phyloP scores from a whole-genome alignment of 2,888 invertebrate genomes.

The Acanthosepion esculentum region DNA sequence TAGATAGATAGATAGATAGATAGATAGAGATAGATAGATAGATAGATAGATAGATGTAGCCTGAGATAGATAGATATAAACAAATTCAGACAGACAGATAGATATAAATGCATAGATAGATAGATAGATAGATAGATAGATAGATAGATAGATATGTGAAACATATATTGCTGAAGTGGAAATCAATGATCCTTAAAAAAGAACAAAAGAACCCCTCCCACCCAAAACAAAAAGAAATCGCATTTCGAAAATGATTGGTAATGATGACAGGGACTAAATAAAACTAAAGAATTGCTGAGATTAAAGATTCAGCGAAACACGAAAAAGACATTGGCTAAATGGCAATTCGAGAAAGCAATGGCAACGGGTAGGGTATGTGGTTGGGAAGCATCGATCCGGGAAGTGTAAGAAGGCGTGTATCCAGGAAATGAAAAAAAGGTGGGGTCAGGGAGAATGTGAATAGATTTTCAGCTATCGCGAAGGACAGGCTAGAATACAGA shows the following conservation, averaged over 20 bases:
- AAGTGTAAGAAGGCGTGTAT: slow-evolving; percentile 33
- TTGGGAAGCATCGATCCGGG: slow-evolving; percentile 7
- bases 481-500: too few species aligned
- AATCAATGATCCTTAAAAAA: background rate
- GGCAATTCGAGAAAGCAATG: background rate
- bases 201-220: too few species aligned
- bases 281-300: background rate
- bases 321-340: background rate
- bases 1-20: too few species aligned
- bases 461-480: too few species aligned
- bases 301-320: slow-evolving; percentile 16
- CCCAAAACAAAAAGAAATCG: background rate
- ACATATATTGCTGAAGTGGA: background rate
- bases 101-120: background rate
- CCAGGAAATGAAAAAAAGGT: background rate
- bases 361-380: background rate
- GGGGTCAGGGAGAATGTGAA: background rate
- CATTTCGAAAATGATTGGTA: background rate
- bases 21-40: too few species aligned
- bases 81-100: too few species aligned
- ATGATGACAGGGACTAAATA: background rate
- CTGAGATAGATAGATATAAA: too few species aligned
- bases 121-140: background rate
- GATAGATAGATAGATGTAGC: too few species aligned
- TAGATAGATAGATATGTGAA: background rate